phyloP scores from a whole-genome alignment of 2,113 vertebrate species.

The Xenopus tropicalis region DNA sequence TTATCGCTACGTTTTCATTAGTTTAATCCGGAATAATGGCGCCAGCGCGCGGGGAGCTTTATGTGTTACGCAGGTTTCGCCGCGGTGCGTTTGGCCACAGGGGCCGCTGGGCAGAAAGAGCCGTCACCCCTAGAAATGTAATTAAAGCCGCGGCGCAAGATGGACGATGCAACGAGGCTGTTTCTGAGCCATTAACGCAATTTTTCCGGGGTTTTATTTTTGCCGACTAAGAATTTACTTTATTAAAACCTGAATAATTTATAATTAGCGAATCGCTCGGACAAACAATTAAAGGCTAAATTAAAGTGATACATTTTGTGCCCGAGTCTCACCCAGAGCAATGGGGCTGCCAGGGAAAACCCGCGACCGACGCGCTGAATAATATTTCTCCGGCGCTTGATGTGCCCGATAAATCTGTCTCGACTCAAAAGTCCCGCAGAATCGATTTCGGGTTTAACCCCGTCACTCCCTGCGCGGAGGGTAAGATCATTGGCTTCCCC shows the following conservation, averaged over 20 bases:
- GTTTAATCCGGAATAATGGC: no score
- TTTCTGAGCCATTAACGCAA: conserved; percentile 9
- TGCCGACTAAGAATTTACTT: conserved; percentile 24
- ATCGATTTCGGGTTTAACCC: conserved; percentile 6
- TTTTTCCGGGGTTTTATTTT: conserved; percentile 12
- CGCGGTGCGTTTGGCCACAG: no score
- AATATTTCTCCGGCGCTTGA: conserved; percentile 19
- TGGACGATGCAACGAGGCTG: background rate
- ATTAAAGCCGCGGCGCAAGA: conserved; percentile 15
- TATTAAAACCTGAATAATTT: conserved; percentile 45
- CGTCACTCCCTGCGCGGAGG: background rate
- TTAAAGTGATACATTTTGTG: conserved; percentile 30
- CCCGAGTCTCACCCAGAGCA: conserved; percentile 3
- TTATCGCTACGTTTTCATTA: no score
- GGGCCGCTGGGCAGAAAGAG: no score
- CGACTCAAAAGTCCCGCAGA: conserved; percentile 13
- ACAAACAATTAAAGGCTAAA: conserved; percentile 38
- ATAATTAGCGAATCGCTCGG: conserved; percentile 32
- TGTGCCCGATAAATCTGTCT: conserved; percentile 23
- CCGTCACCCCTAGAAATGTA: background rate
- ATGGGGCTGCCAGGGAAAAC: conserved; percentile 11
- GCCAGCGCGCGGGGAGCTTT: no score
- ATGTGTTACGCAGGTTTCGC: no score
- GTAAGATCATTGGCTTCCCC: background rate
- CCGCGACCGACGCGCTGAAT: background rate